phyloP scores from a whole-genome alignment of 1,140 invertebrate species.

The Zaprionus vittiger region DNA sequence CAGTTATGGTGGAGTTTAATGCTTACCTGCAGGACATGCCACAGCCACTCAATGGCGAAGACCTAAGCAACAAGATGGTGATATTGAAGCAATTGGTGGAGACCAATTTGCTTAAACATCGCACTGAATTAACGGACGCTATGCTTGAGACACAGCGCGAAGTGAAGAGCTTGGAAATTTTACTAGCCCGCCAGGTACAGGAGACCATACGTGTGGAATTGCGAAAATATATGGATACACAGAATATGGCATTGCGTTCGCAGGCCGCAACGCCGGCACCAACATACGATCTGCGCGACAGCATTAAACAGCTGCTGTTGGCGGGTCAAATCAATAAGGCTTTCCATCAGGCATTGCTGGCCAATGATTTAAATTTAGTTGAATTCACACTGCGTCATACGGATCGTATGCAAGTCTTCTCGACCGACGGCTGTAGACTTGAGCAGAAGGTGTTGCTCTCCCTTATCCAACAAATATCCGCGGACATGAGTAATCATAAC shows the following conservation, averaged over 20 bases:
- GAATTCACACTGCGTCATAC: conserved; percentile 93
- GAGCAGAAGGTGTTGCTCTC: conserved; percentile 95
- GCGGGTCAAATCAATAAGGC: conserved; percentile 92
- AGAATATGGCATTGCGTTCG: conserved; percentile 87
- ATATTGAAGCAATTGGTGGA: conserved; percentile 73
- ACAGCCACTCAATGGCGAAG: conserved; percentile 74
- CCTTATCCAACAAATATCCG: conserved; percentile 95
- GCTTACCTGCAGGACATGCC: conserved; percentile 83
- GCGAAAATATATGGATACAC: conserved; percentile 86
- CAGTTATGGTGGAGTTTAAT: conserved; percentile 85
- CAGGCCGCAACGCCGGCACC: conserved; percentile 89
- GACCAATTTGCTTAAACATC: conserved; percentile 69
- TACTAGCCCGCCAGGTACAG: conserved; percentile 74
- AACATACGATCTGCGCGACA: conserved; percentile 87
- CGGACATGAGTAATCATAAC: conserved; percentile 93
- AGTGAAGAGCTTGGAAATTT: conserved; percentile 75
- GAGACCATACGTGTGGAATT: conserved; percentile 84
- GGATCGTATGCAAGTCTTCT: conserved; percentile 91
- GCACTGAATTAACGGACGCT: conserved; percentile 67
- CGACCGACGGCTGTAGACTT: conserved; percentile 87
- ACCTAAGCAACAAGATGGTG: conserved; percentile 67
- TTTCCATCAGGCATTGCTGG: conserved; percentile 95
- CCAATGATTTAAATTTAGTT: conserved; percentile 93
- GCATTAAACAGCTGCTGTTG: conserved; percentile 90
- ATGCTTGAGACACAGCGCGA: conserved; percentile 80